Base-by-base conservation (phyloP, 2,888 invertebrate species). In the Diabrotica balteata region DNA sequence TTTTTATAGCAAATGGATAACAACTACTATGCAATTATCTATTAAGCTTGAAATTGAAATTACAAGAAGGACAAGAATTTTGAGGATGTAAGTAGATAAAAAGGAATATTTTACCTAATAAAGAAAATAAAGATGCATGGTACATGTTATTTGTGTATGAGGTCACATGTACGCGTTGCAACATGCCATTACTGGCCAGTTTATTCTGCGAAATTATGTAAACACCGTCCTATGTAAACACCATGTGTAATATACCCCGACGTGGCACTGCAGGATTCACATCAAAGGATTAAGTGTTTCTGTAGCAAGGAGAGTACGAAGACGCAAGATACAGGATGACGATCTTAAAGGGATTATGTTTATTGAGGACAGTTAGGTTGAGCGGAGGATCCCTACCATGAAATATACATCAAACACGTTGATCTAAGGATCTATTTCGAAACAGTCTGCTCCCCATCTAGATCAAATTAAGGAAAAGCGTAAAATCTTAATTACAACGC, bases 311-410 rank as follows among this genome's bases (percentile, higher is more conserved):
- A 43, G 43, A 32, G 32, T 32, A 45, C 44, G 3, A 57, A 57
- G 43, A 57, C 45, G 45, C 7, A 11, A 43, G 8, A 55, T 44
- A 55, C 55, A 55, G 8, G 55, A 11, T n/a, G 55, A 45, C 55
- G 45, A 45, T 57, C 55, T 57, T 57, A 57, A 57, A 45, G 45
- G 55, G 55, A 57, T 57, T 57, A 57, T 57, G 55, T 57, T 57
- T 57, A 44, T 57, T 57, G 55, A 57, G 55, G 55, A 57, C 17
- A 57, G 55, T 57, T 17, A 57, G 45, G 44, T 45, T 17, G 8
- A 11, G 45, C 8, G 43, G 17, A 44, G 55, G 43, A 43, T 17
- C 45, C 44, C 11, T 44, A 4, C 7, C 44, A 55, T 44, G 8
- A 11, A 17, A 17, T 44, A 55, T 55, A 17, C 11, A 57, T 7